A percentile compares a stretch with the other conserved stretches of the same genome.
Conservation (phyloP, 2,888 invertebrate genomes). For the Heliconius erato region DNA sequence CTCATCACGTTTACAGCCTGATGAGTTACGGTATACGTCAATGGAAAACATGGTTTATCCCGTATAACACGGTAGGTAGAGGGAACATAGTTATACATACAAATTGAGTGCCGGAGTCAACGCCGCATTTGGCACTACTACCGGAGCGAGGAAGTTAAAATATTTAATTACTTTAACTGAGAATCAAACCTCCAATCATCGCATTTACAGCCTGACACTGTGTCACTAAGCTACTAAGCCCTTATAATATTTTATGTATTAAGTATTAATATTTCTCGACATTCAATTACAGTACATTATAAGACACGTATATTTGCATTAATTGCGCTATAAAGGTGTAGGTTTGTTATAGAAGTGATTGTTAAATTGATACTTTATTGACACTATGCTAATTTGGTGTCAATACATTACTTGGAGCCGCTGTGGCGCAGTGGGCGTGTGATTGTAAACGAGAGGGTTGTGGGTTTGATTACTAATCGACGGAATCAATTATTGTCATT, state of each 20-base stretch:
- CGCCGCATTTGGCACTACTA: background rate
- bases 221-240: slow-evolving; percentile 20
- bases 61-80: too few species aligned
- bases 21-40: too few species aligned
- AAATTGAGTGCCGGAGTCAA: background rate
- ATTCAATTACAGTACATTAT: slow-evolving; percentile 65
- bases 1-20: too few species aligned
- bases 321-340: slow-evolving; percentile 75
- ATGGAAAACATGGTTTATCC: too few species aligned
- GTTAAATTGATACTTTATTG: slow-evolving; percentile 65
- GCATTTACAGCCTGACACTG: background rate
- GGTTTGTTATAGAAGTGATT: slow-evolving; percentile 69
- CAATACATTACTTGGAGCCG: background rate
- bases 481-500: background rate
- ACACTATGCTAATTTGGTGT: background rate
- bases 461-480: background rate
- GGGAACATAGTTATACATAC: too few species aligned
- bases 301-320: slow-evolving; percentile 69
- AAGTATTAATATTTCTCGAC: slow-evolving; percentile 48
- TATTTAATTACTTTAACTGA: background rate
- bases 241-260: slow-evolving; percentile 55
- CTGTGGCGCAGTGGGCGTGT: background rate
- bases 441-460: background rate
- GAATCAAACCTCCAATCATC: background rate
- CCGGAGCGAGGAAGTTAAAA: background rate